phyloP scores from a whole-genome alignment of 2,113 vertebrate species.

The Cryptomyrus ogoouensis region DNA sequence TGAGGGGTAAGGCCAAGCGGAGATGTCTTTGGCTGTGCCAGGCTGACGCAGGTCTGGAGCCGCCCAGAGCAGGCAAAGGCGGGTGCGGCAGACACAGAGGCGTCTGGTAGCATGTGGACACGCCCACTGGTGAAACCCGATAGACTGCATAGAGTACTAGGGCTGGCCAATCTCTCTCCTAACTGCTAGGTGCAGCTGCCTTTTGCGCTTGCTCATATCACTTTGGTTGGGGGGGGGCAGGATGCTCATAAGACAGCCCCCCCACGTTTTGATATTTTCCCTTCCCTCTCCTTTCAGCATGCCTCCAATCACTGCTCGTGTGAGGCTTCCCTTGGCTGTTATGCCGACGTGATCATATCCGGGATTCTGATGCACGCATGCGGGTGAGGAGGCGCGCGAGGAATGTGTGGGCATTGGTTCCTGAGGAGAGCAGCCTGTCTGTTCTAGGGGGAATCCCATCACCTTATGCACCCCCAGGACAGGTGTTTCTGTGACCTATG shows the following conservation, averaged over 20 bases:
- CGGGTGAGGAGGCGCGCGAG: background rate
- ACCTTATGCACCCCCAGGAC: background rate
- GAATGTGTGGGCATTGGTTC: constrained; percentile 1
- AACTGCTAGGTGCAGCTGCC: constrained; percentile 8
- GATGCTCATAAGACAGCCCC: background rate
- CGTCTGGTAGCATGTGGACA: constrained; percentile 60
- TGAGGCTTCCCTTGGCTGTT: background rate
- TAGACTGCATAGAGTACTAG: constrained; percentile 35
- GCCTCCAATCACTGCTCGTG: background rate
- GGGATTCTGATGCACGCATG: background rate
- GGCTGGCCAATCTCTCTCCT: constrained; percentile 46
- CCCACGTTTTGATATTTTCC: background rate
- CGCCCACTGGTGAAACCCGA: constrained; percentile 67
- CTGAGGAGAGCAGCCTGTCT: background rate
- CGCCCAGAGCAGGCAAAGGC: constrained; percentile 28
- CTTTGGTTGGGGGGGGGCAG: background rate
- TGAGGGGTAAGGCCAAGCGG: constrained; percentile 2
- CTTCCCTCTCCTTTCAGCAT: background rate
- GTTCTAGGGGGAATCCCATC: background rate
- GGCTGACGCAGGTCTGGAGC: constrained; percentile 48
- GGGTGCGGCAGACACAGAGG: constrained; percentile 55
- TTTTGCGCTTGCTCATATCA: background rate
- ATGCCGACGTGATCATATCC: background rate
- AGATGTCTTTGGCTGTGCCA: constrained; percentile 23
- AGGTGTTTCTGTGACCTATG: background rate